A percentile compares a stretch with the other conserved stretches of the same genome.
Conservation (phyloP, 1,140 invertebrate genomes). For the Steinernema khuongi region DNA sequence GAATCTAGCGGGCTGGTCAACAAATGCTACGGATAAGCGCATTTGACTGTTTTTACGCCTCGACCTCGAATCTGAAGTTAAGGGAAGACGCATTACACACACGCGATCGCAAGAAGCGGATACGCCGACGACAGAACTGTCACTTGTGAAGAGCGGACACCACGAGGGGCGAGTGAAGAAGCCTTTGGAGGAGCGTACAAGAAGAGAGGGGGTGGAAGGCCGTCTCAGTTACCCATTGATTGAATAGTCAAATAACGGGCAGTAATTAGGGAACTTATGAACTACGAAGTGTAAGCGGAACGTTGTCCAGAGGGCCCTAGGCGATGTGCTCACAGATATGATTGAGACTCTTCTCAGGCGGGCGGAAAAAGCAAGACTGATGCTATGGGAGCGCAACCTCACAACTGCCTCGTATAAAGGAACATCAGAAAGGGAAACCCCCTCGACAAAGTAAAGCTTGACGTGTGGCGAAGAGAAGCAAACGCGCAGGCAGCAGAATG, state of each 20-base stretch:
- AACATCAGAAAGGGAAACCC: neutral
- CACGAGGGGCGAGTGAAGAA: too few species aligned
- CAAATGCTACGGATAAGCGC: neutral
- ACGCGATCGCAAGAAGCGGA: neutral
- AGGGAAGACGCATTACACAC: neutral
- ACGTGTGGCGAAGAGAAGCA: neutral
- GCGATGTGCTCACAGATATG: neutral
- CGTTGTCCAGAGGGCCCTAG: neutral
- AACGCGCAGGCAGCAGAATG: neutral
- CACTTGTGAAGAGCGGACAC: too few species aligned
- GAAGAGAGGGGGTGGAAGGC: neutral
- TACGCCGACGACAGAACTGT: too few species aligned
- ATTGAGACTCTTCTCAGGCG: neutral
- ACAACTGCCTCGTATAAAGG: neutral
- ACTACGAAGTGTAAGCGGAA: neutral
- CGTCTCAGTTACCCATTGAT: neutral
- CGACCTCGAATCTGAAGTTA: slow-evolving; percentile 13
- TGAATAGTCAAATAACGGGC: neutral
- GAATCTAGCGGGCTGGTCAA: neutral
- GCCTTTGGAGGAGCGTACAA: too few species aligned
- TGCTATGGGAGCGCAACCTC: neutral
- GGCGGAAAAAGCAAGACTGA: neutral
- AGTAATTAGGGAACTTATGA: neutral
- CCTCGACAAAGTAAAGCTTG: neutral
- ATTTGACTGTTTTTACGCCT: neutral